Evolutionary conservation across 2,797 vertebrate species (phyloP).

Genomic region (Peromyscus attwateri): DNA sequence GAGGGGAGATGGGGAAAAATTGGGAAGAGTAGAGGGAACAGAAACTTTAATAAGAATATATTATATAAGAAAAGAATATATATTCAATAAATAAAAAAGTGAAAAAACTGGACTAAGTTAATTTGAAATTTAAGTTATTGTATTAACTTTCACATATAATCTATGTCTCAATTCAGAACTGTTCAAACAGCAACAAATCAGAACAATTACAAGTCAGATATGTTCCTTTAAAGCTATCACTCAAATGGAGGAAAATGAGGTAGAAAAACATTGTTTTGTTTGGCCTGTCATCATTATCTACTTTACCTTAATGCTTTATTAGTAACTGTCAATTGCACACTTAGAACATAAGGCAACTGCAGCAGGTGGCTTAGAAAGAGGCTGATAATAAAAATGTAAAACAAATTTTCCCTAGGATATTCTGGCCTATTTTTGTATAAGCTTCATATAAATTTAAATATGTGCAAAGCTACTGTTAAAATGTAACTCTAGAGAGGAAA

Average conservation of each 20-base stretch:
- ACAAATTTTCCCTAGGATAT: constrained; percentile 86
- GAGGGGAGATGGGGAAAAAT: too few relatives aligned
- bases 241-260: constrained; percentile 79
- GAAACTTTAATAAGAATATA: neutral
- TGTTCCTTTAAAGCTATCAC: constrained; percentile 70
- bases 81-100: neutral
- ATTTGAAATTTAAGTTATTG: constrained; percentile 43
- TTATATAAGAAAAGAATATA: neutral
- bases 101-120: neutral
- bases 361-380: constrained; percentile 87
- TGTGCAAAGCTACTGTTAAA: constrained; percentile 80
- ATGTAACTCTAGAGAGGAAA: constrained; percentile 84
- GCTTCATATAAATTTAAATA: constrained; percentile 87
- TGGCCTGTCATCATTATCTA: constrained; percentile 86
- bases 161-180: constrained; percentile 52
- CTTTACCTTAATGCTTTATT: constrained; percentile 88
- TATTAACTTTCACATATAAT: constrained; percentile 44
- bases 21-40: too few relatives aligned
- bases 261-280: constrained; percentile 82
- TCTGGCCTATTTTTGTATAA: constrained; percentile 87
- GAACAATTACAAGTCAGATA: constrained; percentile 69
- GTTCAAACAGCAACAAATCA: constrained; percentile 77
- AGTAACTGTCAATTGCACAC: constrained; percentile 87
- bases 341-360: constrained; percentile 88
- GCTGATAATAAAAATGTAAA: constrained; percentile 86